These are phyloP conservation scores for Erynnis tages DNA, from an alignment of 2,888 invertebrate species.

Conservation along the genomic window DNA sequence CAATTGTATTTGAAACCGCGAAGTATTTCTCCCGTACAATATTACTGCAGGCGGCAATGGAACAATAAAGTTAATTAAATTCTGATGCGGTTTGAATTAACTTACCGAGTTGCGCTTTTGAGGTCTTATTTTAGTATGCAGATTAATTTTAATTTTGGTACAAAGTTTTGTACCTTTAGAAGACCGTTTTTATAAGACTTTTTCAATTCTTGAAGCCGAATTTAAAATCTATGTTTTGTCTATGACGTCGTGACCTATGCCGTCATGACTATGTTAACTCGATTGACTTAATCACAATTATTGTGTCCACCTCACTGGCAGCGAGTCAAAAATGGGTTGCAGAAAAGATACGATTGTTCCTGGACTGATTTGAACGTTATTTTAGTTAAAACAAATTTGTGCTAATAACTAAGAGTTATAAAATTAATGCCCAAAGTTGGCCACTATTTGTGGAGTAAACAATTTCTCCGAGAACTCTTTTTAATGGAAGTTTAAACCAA, in stretches of 20 bases:
- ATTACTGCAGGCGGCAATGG: constrained; percentile 12
- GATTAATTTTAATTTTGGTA: neutral
- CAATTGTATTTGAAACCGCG: constrained; percentile 18
- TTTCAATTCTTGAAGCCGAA: too few species aligned
- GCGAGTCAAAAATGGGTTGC: too few species aligned
- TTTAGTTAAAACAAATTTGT: too few species aligned
- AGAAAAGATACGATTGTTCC: too few species aligned
- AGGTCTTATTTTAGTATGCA: neutral
- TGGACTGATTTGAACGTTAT: too few species aligned
- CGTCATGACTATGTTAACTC: too few species aligned
- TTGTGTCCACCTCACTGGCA: too few species aligned
- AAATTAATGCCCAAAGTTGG: constrained; percentile 5
- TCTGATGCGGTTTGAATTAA: constrained; percentile 24
- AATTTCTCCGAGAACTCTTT: constrained; percentile 9
- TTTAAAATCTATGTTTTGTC: too few species aligned
- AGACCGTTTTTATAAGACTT: neutral
- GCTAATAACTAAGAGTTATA: too few species aligned
- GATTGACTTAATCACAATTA: too few species aligned
- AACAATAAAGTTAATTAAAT: constrained; percentile 27
- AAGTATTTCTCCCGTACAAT: constrained; percentile 17
- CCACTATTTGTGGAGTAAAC: constrained; percentile 18
- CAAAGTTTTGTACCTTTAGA: neutral
- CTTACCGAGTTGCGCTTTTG: constrained; percentile 7
- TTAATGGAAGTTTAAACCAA: constrained; percentile 24
- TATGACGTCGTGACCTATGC: too few species aligned